Evolutionary conservation across 2,113 vertebrate genomes (phyloP).

Genomic region (Anoura caudifer): DNA sequence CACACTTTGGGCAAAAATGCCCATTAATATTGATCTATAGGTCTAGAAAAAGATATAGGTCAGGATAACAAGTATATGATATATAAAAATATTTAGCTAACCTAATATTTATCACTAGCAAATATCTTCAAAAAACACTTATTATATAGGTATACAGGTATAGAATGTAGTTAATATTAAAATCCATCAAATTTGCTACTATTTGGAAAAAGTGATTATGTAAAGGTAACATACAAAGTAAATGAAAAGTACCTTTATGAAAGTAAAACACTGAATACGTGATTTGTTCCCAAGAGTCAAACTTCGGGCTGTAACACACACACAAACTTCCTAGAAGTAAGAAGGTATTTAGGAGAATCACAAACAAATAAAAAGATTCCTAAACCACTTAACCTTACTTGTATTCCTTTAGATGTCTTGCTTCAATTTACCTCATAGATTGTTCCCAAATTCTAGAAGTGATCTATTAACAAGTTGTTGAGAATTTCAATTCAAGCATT

Average conservation of each 20-base stretch:
- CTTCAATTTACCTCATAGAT: neutral
- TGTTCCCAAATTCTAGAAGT: neutral
- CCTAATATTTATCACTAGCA: neutral
- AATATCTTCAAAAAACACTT: conserved; percentile 25
- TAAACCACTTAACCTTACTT: neutral
- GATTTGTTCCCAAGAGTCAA: conserved; percentile 78
- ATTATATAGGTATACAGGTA: neutral
- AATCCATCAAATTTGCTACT: neutral
- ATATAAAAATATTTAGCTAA: neutral
- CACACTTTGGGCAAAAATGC: neutral
- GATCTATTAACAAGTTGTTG: neutral
- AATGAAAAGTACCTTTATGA: conserved; percentile 87
- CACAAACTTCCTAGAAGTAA: conserved; percentile 89
- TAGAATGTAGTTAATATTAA: neutral
- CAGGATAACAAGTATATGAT: neutral
- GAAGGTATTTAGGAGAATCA: conserved; percentile 35
- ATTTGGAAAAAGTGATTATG: neutral
- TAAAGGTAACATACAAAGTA: conserved; percentile 24
- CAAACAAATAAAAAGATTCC: neutral
- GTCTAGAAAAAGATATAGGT: neutral
- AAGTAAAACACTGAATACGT: conserved; percentile 88
- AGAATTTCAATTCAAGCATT: neutral
- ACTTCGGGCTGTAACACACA: conserved; percentile 86
- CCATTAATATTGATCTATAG: neutral
- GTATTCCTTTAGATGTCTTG: neutral